Base-by-base conservation (phyloP, 1,140 invertebrate species). In the Drosophila azteca region DNA sequence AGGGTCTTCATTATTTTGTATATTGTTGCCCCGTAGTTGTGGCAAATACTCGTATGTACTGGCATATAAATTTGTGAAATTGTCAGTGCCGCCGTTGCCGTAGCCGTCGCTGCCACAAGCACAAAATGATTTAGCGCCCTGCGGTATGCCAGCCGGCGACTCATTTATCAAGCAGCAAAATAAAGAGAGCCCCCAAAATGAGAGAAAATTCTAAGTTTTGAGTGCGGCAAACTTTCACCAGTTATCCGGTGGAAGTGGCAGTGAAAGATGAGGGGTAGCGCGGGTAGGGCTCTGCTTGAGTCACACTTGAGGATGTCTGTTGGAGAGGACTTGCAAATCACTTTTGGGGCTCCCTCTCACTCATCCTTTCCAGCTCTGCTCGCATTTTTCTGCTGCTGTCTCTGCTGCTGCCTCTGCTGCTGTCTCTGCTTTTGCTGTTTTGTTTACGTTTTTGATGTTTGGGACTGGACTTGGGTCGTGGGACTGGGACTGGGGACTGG, bases 401-500 rank as follows among this genome's bases (percentile, higher is more conserved):
- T 20, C 17, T 20, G 17, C 17, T n/a, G n/a, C n/a, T n/a, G n/a
- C n/a, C n/a, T 20, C 17, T 20, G 17, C 17, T 20, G 17, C 17
- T 20, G 17, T 20, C 17, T 20, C 24, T 24, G 24, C 24, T 72
- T 63, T 55, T 50, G 53, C 41, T 62, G 63, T 73, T 85, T 81
- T 87, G 81, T 87, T 87, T 87, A 87, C 68, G 64, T 81, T 84
- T 70, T 57, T 62, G 51, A 48, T 66, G 59, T 45, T 75, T 75
- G 57, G 41, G 13, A 58, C 43, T 61, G 35, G 35, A 39, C 35
- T 39, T 35, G 31, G 31, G 17, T 20, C n/a, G 22, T 61, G 35
- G 11, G 43, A 24, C 35, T 58, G 20, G 51, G 44, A 61, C 54
- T 59, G 62, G n/a, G 17, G n/a, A 31, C 61, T 66, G 55, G 50